Evolutionary conservation across 2,888 invertebrate genomes (phyloP).

Genomic region (Hermaeophaga mercurialis): DNA sequence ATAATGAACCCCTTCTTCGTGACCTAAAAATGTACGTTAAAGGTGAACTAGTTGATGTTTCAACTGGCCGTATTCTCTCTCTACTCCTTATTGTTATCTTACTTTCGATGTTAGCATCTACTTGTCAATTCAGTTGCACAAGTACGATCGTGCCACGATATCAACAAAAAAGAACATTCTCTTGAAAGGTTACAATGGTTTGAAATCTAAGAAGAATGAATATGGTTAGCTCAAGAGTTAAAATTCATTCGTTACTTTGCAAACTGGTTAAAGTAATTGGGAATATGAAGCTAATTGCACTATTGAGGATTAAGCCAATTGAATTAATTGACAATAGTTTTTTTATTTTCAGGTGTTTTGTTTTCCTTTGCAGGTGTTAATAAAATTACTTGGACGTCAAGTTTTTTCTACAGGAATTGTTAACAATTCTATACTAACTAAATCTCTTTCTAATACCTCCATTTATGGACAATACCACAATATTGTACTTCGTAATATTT

Average conservation of each 20-base stretch:
- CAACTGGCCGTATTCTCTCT: slow-evolving; percentile 11
- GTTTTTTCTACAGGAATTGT: too few relatives aligned
- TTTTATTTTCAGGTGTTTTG: too few relatives aligned
- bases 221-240: background rate
- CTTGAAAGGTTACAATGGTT: slow-evolving; percentile 46
- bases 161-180: slow-evolving; percentile 47
- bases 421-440: background rate
- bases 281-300: too few relatives aligned
- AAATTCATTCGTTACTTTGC: background rate
- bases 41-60: slow-evolving; percentile 20
- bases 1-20: background rate
- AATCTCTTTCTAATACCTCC: background rate
- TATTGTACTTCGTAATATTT: background rate
- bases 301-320: background rate
- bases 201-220: background rate
- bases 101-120: slow-evolving; percentile 28
- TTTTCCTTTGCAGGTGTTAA: too few relatives aligned
- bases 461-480: background rate
- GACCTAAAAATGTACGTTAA: background rate
- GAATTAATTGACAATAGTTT: too few relatives aligned
- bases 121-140: slow-evolving; percentile 42
- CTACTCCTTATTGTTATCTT: slow-evolving; percentile 20
- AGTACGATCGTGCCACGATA: slow-evolving; percentile 43
- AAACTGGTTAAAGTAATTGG: too few relatives aligned
- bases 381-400: too few relatives aligned